Conservation (phyloP, 2,888 invertebrate species). For the Rhagium mordax region DNA sequence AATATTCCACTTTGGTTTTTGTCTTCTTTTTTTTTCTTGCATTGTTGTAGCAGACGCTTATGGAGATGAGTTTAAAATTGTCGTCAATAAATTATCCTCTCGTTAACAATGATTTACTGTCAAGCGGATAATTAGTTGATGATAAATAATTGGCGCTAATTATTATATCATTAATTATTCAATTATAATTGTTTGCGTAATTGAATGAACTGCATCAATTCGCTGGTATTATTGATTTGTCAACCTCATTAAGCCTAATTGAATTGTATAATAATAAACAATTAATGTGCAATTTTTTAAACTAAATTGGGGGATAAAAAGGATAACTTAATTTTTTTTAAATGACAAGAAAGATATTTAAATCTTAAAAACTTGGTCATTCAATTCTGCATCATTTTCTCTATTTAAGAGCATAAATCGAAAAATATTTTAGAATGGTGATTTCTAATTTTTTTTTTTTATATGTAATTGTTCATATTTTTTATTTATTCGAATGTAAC, state of each 20-base stretch:
- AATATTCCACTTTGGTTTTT: slow-evolving; percentile 14
- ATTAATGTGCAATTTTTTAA: background rate
- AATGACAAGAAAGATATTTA: no score
- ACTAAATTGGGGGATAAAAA: no score
- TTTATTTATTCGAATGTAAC: no score
- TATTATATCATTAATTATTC: background rate
- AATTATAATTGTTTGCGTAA: slow-evolving; percentile 9
- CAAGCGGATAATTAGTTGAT: slow-evolving; percentile 6
- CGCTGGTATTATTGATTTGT: background rate
- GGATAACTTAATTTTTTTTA: no score
- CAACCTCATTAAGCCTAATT: background rate
- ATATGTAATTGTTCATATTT: no score
- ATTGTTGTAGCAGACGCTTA: slow-evolving; percentile 8
- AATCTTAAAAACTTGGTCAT: no score
- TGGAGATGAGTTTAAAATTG: background rate
- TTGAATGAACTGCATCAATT: background rate
- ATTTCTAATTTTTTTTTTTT: no score
- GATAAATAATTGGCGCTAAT: slow-evolving; percentile 3
- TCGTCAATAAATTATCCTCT: background rate
- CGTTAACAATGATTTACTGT: background rate
- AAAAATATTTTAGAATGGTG: no score
- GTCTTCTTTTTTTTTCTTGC: slow-evolving; percentile 2
- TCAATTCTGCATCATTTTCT: no score
- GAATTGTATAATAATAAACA: background rate
- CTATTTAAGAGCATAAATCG: no score